Base-by-base conservation (phyloP, 2,888 invertebrate species). In the Tanytarsus gracilentus region DNA sequence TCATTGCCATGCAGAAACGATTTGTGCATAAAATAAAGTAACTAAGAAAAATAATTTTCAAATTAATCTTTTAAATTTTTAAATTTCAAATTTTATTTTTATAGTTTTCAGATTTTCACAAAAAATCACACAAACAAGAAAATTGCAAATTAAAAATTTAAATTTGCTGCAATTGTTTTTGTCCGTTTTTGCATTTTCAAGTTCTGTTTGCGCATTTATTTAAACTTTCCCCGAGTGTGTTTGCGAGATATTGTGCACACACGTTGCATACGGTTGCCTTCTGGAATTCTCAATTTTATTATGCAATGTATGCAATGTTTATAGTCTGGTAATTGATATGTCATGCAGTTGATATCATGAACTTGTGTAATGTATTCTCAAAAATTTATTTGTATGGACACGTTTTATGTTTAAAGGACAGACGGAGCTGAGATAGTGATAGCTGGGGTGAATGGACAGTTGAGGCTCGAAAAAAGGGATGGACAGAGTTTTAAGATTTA, bases 241-340 rank as follows among this genome's bases (percentile, higher is more conserved):
- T 30, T 16, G 29, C 26, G 18, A 14, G 9, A 5, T 40, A 14
- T 16, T 49, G 18, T n/a, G 55, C 18, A n/a, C 23, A 7, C 7
- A 49, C 1, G 14, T 18, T 9, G 26, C 25, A 4, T 27, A 56
- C 23, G 40, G 39, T 30, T 26, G 16, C 33, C 36, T 21, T 56
- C 8, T 56, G 25, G 11, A 29, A 52, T 33, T 33, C 25, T 36
- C 30, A 53, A 53, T 44, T 44, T 44, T 49, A 49, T 49, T 49
- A 26, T 49, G 49, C 49, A 49, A 49, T 49, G 27, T 49, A 49
- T 58, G 58, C 58, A 48, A 29, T 44, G 58, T 48, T 58, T 58
- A 48, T 23, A 18, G 27, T 29, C 29, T 26, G 11, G 30, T 27
- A 58, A 48, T 48, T 58, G 39, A 58, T 26, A 58, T 58, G 58